Evolutionary conservation across 2,797 vertebrate genomes (phyloP).

Genomic region (Corythornis leucogaster): DNA sequence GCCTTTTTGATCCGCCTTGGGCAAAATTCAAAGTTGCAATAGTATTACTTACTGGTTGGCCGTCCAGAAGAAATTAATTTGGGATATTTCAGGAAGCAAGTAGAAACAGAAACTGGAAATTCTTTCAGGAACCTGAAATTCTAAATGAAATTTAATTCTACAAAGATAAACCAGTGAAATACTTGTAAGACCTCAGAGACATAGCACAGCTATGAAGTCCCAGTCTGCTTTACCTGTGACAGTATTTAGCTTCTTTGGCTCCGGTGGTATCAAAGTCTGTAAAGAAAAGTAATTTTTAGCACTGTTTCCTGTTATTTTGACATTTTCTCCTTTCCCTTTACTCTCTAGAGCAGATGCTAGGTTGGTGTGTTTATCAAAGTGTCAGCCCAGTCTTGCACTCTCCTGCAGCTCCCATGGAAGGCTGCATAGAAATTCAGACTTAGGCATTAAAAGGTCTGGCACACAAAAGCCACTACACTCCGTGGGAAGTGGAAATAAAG

Average conservation of each 20-base stretch:
- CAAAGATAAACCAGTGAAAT: neutral
- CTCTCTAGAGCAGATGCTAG: neutral
- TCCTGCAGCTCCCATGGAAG: fast-evolving
- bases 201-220: neutral
- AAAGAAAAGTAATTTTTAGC: neutral
- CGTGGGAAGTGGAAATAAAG: neutral
- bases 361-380: neutral
- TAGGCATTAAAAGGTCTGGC: neutral
- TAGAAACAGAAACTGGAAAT: neutral
- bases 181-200: neutral
- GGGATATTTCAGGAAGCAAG: neutral
- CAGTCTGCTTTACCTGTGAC: neutral
- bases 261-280: neutral
- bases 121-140: neutral
- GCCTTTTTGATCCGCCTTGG: neutral
- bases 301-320: neutral
- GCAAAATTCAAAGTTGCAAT: neutral
- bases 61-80: neutral
- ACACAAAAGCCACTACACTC: neutral
- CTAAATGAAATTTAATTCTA: neutral
- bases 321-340: neutral
- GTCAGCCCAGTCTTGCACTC: neutral
- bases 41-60: neutral
- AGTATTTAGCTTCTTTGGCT: neutral
- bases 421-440: neutral